Evolutionary conservation across 2,797 vertebrate species (phyloP).

Genomic region (Dromococcyx pavoninus): DNA sequence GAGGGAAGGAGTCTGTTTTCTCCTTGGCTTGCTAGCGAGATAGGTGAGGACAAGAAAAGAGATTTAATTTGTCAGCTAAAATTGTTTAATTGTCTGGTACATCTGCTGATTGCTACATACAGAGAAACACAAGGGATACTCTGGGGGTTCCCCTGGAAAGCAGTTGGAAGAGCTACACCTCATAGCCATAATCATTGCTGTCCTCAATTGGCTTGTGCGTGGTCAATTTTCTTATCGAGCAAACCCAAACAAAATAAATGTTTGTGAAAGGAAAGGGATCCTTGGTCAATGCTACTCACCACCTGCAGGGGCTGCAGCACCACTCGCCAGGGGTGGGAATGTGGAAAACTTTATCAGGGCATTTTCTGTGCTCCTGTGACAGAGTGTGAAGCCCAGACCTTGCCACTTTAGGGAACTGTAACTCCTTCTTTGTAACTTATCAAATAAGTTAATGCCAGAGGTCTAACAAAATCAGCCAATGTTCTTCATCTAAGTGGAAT

Average conservation of each 20-base stretch:
- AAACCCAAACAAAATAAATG: not conserved
- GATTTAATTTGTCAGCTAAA: not conserved
- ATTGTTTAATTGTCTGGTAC: not conserved
- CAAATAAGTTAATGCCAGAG: not conserved
- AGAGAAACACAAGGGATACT: not conserved
- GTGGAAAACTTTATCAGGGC: not conserved
- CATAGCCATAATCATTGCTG: not conserved
- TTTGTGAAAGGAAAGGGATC: not conserved
- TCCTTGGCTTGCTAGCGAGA: not conserved
- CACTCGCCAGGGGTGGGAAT: fast-evolving
- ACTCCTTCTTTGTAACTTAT: not conserved
- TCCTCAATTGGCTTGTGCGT: not conserved
- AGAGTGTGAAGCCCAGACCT: not conserved
- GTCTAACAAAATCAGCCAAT: not conserved
- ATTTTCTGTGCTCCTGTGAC: not conserved
- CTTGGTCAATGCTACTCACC: not conserved
- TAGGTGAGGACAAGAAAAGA: not conserved
- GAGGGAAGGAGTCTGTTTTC: not conserved
- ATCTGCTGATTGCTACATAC: not conserved
- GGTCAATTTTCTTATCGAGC: not conserved
- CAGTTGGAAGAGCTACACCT: not conserved
- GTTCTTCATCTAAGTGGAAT: not conserved
- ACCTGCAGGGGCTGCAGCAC: not conserved
- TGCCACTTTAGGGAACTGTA: not conserved
- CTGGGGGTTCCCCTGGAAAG: not conserved